A percentile compares a stretch with the other conserved stretches of the same genome.
These are phyloP conservation scores for Ochropacha duplaris DNA, from an alignment of 2,888 invertebrate genomes.

Conservation along the genomic window DNA sequence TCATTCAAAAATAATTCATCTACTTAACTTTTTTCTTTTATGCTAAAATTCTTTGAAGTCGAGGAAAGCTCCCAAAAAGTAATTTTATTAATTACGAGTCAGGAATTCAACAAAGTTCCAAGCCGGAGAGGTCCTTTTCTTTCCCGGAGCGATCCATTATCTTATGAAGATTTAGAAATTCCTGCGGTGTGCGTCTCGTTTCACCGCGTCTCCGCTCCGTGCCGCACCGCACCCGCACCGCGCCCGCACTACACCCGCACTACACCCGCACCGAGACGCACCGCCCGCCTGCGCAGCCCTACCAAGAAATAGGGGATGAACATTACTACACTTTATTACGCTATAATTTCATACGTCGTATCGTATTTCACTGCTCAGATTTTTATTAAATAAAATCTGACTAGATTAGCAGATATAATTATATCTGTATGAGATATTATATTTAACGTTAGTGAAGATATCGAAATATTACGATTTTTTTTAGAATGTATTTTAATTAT, in stretches of 20 bases:
- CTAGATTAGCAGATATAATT: background rate
- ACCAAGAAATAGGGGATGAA: background rate
- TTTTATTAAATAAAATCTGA: background rate
- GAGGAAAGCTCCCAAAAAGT: conserved; percentile 82
- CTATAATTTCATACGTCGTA: background rate
- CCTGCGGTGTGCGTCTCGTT: conserved; percentile 69
- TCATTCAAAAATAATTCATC: conserved; percentile 81
- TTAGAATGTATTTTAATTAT: conserved; percentile 47
- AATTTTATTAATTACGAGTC: conserved; percentile 84
- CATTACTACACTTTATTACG: background rate
- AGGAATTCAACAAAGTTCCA: conserved; percentile 81
- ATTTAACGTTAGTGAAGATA: too few species aligned
- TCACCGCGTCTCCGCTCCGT: conserved; percentile 16
- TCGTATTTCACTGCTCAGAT: background rate
- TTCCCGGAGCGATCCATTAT: conserved; percentile 79
- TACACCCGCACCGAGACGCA: conserved; percentile 6
- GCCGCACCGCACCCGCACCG: conserved; percentile 8
- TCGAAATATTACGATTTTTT: conserved; percentile 28
- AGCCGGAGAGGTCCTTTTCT: conserved; percentile 78
- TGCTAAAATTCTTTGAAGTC: conserved; percentile 82
- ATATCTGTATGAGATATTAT: background rate
- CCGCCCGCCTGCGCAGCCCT: background rate
- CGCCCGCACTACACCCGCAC: conserved; percentile 2
- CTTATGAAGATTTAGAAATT: conserved; percentile 82
- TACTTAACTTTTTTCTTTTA: conserved; percentile 82